Conservation (phyloP, 2,113 vertebrate genomes). For the Cephalopholis sonnerati region DNA sequence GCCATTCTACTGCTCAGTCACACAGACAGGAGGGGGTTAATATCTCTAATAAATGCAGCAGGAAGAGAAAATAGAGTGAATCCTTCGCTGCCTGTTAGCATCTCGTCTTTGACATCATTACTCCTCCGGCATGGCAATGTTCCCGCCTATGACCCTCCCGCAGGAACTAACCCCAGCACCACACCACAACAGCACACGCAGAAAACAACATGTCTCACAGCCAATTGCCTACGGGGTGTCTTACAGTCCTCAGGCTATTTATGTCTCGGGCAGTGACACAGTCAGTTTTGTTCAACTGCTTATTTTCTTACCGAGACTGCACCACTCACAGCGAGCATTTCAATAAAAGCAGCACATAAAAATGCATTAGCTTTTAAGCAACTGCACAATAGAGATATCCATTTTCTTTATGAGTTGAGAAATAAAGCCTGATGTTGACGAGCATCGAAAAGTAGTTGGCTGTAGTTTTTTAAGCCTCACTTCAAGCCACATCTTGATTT, state of each 20-base stretch:
- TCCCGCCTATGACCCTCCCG: conserved; percentile 55
- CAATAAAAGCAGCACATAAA: conserved; percentile 20
- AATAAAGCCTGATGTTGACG: conserved; percentile 1
- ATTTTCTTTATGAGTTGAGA: conserved; percentile 44
- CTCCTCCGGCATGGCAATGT: conserved; percentile 49
- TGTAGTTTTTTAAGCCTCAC: conserved; percentile 5
- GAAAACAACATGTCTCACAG: conserved; percentile 63
- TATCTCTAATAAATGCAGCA: conserved; percentile 38
- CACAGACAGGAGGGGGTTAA: conserved; percentile 62
- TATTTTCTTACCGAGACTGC: conserved; percentile 28
- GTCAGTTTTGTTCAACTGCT: conserved; percentile 39
- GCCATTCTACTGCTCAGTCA: conserved; percentile 26
- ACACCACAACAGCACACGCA: conserved; percentile 33
- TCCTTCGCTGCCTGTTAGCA: conserved; percentile 59
- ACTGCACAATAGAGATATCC: conserved; percentile 8
- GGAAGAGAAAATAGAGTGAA: conserved; percentile 51
- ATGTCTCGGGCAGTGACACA: conserved; percentile 53
- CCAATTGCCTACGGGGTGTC: conserved; percentile 50
- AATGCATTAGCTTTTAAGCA: conserved; percentile 31
- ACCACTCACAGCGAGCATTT: not conserved
- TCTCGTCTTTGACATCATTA: conserved; percentile 72
- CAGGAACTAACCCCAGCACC: conserved; percentile 43
- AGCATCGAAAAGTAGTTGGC: conserved; percentile 17
- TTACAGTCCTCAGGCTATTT: conserved; percentile 53
- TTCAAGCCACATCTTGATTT: conserved; percentile 9